phyloP scores from a whole-genome alignment of 2,113 vertebrate species.

The Cygnus buccinator region DNA sequence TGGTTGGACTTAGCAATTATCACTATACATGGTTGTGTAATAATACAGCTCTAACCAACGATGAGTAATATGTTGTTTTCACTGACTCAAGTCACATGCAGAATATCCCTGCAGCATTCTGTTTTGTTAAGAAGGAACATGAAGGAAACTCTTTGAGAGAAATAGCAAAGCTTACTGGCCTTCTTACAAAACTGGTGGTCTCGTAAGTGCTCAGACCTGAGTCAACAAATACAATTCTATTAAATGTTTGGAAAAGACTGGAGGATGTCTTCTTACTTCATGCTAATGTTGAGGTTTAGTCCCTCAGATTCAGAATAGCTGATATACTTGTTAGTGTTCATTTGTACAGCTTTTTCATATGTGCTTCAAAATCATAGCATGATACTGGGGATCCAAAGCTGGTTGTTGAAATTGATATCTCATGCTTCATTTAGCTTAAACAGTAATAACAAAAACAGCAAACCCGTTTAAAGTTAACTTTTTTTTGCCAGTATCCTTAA shows the following conservation, averaged over 20 bases:
- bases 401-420: neutral
- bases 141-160: neutral
- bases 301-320: neutral
- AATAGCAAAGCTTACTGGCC: neutral
- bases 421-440: too few species aligned
- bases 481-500: rapidly evolving
- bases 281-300: neutral
- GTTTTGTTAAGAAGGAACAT: neutral
- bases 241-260: neutral
- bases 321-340: neutral
- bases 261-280: neutral
- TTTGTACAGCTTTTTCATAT: neutral
- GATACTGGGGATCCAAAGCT: neutral
- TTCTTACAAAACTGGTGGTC: neutral
- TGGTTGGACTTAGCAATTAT: neutral
- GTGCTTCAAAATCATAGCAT: neutral
- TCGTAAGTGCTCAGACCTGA: neutral
- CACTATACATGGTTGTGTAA: neutral
- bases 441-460: neutral
- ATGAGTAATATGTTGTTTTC: rapidly evolving
- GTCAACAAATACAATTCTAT: neutral
- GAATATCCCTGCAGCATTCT: neutral
- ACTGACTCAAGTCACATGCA: rapidly evolving
- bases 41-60: neutral
- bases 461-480: neutral